Percentiles rank a stretch among this genome's conserved stretches.
Evolutionary conservation across 2,888 invertebrate genomes (phyloP).

Genomic region (Pediacus dermestoides): DNA sequence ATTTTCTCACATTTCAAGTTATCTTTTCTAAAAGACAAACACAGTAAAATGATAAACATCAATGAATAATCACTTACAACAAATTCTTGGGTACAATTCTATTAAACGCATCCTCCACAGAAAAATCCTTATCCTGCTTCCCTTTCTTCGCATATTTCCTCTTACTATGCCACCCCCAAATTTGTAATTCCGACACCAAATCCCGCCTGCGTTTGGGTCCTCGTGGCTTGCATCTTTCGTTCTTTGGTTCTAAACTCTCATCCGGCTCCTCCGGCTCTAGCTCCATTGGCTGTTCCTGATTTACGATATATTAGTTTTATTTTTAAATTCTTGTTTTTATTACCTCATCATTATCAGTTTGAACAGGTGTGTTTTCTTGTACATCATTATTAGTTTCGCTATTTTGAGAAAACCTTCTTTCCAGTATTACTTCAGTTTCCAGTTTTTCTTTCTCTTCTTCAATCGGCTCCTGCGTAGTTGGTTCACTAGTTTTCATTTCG

Average conservation of each 20-base stretch:
- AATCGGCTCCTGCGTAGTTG: slow-evolving; percentile 6
- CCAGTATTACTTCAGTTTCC: slow-evolving; percentile 26
- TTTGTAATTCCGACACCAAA: slow-evolving; percentile 67
- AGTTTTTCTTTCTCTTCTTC: slow-evolving; percentile 38
- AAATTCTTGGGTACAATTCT: slow-evolving; percentile 63
- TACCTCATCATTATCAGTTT: slow-evolving; percentile 48
- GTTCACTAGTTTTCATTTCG: slow-evolving; percentile 16
- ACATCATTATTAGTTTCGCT: slow-evolving; percentile 43
- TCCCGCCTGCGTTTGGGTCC: slow-evolving; percentile 63
- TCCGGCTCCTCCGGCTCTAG: slow-evolving; percentile 46
- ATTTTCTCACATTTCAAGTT: slow-evolving; percentile 50
- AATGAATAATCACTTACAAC: slow-evolving; percentile 44
- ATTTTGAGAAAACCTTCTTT: slow-evolving; percentile 43
- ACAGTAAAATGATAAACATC: slow-evolving; percentile 9
- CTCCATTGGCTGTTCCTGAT: slow-evolving; percentile 39
- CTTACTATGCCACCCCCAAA: slow-evolving; percentile 75
- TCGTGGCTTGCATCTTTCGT: slow-evolving; percentile 35
- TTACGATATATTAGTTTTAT: too few species aligned
- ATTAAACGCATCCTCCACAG: slow-evolving; percentile 65
- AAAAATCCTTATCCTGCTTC: slow-evolving; percentile 59
- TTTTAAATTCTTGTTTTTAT: too few species aligned
- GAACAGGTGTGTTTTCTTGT: slow-evolving; percentile 41
- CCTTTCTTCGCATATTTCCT: slow-evolving; percentile 55
- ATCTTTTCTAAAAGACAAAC: slow-evolving; percentile 39
- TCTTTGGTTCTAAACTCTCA: slow-evolving; percentile 38